A percentile compares a stretch with the other conserved stretches of the same genome.
Evolutionary conservation across 2,888 invertebrate genomes (phyloP).

Genomic region (Meta bourneti): DNA sequence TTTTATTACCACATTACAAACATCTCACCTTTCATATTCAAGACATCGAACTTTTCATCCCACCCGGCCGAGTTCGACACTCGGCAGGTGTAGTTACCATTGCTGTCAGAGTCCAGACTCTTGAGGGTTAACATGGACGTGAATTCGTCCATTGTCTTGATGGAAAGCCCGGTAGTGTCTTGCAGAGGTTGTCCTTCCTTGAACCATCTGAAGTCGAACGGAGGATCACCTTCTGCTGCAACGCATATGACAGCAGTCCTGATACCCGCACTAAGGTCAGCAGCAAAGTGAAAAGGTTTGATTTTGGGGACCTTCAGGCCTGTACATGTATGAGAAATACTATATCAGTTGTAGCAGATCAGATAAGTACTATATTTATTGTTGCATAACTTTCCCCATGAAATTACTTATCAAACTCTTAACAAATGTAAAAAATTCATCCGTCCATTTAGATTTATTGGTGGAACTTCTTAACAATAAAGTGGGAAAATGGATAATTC

Average conservation of each 20-base stretch:
- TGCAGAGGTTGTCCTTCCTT: slow-evolving; percentile 54
- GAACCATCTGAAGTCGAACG: slow-evolving; percentile 74
- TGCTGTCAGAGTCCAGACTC: slow-evolving; percentile 44
- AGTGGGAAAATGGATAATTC: no score
- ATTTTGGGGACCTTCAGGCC: slow-evolving; percentile 50
- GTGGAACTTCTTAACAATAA: no score
- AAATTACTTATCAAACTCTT: no score
- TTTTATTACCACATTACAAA: no score
- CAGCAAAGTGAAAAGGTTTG: slow-evolving; percentile 59
- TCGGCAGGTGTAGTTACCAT: slow-evolving; percentile 75
- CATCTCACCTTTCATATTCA: slow-evolving; percentile 58
- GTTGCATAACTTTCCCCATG: no score
- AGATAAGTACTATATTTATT: no score
- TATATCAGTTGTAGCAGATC: no score
- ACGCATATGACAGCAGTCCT: slow-evolving; percentile 44
- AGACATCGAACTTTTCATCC: slow-evolving; percentile 39
- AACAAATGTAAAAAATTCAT: no score
- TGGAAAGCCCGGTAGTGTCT: background rate
- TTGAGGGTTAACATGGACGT: slow-evolving; percentile 57
- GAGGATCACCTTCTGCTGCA: slow-evolving; percentile 67
- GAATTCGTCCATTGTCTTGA: slow-evolving; percentile 21
- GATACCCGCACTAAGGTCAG: slow-evolving; percentile 3
- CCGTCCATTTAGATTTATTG: no score
- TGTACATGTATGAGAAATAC: background rate
- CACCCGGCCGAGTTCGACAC: slow-evolving; percentile 52